Evolutionary conservation across 2,888 invertebrate species (phyloP).

Genomic region (Amiota mariae): DNA sequence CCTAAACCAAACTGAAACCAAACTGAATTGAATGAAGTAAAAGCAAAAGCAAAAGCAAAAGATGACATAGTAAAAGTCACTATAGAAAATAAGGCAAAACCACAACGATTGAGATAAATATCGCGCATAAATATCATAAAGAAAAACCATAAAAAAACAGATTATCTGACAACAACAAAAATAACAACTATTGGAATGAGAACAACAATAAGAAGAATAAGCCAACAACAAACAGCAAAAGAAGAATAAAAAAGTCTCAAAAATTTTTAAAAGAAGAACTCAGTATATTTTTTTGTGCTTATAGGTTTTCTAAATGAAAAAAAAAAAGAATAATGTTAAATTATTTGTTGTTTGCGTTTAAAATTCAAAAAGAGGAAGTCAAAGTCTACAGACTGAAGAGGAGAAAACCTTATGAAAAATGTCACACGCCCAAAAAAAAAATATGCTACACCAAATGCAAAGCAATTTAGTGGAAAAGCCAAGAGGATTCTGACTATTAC

Average conservation of each 20-base stretch:
- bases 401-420: constrained; percentile 57
- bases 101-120: constrained; percentile 59
- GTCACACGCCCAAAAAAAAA: constrained; percentile 60
- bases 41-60: constrained; percentile 1
- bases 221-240: constrained; percentile 6
- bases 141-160: constrained; percentile 58
- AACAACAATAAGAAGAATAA: neutral
- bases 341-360: constrained; percentile 19
- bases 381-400: constrained; percentile 39
- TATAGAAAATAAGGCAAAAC: constrained; percentile 28
- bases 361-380: neutral
- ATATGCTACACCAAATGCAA: constrained; percentile 58
- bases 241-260: constrained; percentile 1
- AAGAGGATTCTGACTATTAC: neutral
- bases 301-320: constrained; percentile 22
- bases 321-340: neutral
- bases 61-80: neutral
- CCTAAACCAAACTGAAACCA: neutral
- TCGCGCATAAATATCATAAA: constrained; percentile 61
- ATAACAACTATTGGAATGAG: neutral
- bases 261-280: constrained; percentile 25
- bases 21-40: neutral
- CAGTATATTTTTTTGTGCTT: constrained; percentile 55
- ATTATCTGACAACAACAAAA: constrained; percentile 47
- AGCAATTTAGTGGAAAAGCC: constrained; percentile 59